These are phyloP conservation scores for Caenorhabditis panamensis DNA, from an alignment of 2,888 invertebrate genomes.

Conservation along the genomic window DNA sequence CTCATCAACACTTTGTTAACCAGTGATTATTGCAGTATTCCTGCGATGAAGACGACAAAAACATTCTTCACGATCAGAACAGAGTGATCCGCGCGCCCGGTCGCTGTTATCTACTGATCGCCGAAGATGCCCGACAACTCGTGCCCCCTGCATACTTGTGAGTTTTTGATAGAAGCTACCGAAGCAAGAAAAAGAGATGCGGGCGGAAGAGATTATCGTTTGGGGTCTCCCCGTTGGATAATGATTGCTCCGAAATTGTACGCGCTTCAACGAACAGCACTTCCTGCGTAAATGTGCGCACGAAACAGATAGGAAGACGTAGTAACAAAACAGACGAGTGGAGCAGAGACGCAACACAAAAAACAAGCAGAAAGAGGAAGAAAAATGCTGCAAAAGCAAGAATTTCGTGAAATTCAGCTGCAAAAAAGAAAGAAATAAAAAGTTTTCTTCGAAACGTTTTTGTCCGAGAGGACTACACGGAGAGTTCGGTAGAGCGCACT, in stretches of 20 bases:
- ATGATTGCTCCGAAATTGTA: slow-evolving; percentile 51
- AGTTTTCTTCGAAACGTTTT: neutral
- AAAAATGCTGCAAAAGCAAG: neutral
- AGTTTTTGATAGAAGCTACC: slow-evolving; percentile 38
- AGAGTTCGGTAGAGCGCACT: slow-evolving; percentile 25
- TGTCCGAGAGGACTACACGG: slow-evolving; percentile 27
- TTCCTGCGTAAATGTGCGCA: slow-evolving; percentile 22
- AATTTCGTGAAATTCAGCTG: neutral
- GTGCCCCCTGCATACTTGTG: slow-evolving; percentile 48
- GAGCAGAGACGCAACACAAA: neutral
- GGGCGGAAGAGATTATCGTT: slow-evolving; percentile 50
- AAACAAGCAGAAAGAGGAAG: neutral
- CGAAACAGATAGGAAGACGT: neutral
- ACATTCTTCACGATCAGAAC: slow-evolving; percentile 71
- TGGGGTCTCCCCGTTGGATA: slow-evolving; percentile 17
- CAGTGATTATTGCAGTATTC: slow-evolving; percentile 66
- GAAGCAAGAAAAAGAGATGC: slow-evolving; percentile 6
- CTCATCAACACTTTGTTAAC: neutral
- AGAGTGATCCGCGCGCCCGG: slow-evolving; percentile 61
- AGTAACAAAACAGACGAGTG: slow-evolving; percentile 4
- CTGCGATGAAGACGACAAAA: slow-evolving; percentile 79
- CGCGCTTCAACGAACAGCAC: slow-evolving; percentile 47
- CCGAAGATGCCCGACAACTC: slow-evolving; percentile 66
- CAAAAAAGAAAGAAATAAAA: neutral
- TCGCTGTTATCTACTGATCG: slow-evolving; percentile 65